Evolutionary conservation across 2,888 invertebrate genomes (phyloP).

Genomic region (Neoscelio sp.): DNA sequence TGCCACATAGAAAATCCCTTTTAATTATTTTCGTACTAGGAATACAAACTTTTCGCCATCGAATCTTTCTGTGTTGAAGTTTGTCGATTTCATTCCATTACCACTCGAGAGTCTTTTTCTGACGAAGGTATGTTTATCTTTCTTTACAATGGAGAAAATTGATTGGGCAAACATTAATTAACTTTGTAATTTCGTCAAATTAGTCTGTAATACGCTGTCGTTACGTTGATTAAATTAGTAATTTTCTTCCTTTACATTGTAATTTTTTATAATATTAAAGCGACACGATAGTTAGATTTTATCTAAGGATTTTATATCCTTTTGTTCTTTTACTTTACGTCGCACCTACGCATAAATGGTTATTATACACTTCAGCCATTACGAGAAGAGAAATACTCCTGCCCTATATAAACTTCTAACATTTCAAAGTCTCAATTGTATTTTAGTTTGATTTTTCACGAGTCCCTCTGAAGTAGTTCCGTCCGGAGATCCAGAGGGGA

Average conservation of each 20-base stretch:
- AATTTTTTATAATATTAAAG: no score
- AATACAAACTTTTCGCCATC: not conserved
- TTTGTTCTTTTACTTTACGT: no score
- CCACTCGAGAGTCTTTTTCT: not conserved
- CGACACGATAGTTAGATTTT: no score
- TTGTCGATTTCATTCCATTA: slow-evolving; percentile 16
- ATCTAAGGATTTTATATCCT: no score
- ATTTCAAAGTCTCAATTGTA: slow-evolving; percentile 17
- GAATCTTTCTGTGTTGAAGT: not conserved
- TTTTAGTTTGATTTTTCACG: slow-evolving; percentile 37
- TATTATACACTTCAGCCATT: slow-evolving; percentile 11
- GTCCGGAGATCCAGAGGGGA: slow-evolving; percentile 3
- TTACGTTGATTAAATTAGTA: no score
- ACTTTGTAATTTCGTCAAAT: not conserved
- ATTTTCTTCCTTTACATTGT: no score
- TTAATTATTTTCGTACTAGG: slow-evolving; percentile 8
- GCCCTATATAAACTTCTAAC: slow-evolving; percentile 10
- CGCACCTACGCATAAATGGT: no score
- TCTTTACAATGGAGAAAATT: slow-evolving; percentile 7
- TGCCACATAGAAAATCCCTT: not conserved
- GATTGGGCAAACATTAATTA: slow-evolving; percentile 25
- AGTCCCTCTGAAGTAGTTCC: slow-evolving; percentile 35
- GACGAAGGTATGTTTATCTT: not conserved
- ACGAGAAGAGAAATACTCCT: not conserved
- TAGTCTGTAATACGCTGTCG: not conserved